phyloP scores from a whole-genome alignment of 1,140 invertebrate species.

The Coptotermes formosanus region DNA sequence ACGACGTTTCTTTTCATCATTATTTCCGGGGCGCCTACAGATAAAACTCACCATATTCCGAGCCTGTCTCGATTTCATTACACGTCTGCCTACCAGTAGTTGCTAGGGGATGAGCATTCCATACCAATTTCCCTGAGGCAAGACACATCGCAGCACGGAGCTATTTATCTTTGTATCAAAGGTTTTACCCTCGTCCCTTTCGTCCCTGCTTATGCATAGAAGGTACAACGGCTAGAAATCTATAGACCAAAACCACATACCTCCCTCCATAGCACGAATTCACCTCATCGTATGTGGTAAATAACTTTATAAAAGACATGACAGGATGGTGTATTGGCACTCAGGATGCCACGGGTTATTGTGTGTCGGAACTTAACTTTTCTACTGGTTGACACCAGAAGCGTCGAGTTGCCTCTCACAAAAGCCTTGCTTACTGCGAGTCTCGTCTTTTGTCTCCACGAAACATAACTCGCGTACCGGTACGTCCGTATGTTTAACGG shows the following conservation, averaged over 20 bases:
- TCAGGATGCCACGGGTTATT: not conserved
- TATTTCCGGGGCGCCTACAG: too few relatives aligned
- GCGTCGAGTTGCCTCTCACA: not conserved
- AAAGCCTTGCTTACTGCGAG: not conserved
- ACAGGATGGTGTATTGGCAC: not conserved
- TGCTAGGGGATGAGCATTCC: not conserved
- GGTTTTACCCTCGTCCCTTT: not conserved
- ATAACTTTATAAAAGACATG: not conserved
- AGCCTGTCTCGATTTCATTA: not conserved
- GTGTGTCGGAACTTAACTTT: not conserved
- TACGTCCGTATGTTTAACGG: not conserved
- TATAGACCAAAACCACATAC: not conserved
- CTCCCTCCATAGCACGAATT: not conserved
- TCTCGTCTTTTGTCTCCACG: not conserved
- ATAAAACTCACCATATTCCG: not conserved
- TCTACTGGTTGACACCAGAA: too few relatives aligned
- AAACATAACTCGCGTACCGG: not conserved
- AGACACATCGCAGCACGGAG: not conserved
- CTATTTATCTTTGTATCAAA: slow-evolving; percentile 17
- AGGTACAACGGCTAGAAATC: not conserved
- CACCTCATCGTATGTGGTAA: not conserved
- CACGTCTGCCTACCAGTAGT: not conserved
- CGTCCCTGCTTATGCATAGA: not conserved
- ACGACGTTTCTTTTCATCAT: too few relatives aligned
- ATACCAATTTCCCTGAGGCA: not conserved